A percentile compares a stretch with the other conserved stretches of the same genome.
phyloP scores from a whole-genome alignment of 2,113 vertebrate species.

The Pyrgilauda ruficollis region DNA sequence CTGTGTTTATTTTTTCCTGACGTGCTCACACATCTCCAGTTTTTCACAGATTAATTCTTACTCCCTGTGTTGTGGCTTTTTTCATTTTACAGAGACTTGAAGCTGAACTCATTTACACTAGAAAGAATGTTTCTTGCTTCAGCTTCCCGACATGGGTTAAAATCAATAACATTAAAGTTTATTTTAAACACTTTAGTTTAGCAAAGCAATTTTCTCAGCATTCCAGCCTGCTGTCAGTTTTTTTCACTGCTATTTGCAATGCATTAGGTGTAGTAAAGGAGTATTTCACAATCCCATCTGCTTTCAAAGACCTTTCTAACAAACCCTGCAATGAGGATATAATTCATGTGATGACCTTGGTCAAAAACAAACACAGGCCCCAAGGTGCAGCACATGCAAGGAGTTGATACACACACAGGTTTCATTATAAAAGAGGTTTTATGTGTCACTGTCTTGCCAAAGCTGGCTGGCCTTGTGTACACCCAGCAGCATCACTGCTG shows the following conservation, averaged over 20 bases:
- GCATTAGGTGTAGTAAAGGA: constrained; percentile 44
- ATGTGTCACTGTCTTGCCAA: not conserved
- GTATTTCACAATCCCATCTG: constrained; percentile 41
- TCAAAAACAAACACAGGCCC: constrained; percentile 50
- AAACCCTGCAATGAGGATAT: constrained; percentile 28
- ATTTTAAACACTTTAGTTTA: constrained; percentile 62
- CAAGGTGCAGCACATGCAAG: constrained; percentile 45
- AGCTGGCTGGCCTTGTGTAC: not conserved
- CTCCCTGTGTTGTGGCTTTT: not conserved
- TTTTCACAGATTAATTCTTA: constrained; percentile 7
- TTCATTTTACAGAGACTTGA: not conserved
- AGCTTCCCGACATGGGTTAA: not conserved
- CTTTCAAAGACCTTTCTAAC: constrained; percentile 37
- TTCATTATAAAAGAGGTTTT: constrained; percentile 19
- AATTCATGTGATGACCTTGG: constrained; percentile 58
- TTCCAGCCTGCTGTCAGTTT: constrained; percentile 45
- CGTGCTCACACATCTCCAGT: not conserved
- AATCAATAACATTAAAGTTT: constrained; percentile 30
- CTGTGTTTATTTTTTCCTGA: not conserved
- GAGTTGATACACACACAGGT: not conserved
- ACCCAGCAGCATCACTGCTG: not conserved
- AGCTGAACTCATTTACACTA: not conserved
- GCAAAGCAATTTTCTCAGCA: constrained; percentile 47
- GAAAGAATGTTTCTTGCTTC: constrained; percentile 29
- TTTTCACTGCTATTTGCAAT: constrained; percentile 50